These are phyloP conservation scores for Colletes latitarsis DNA, from an alignment of 1,140 invertebrate species.

Conservation along the genomic window DNA sequence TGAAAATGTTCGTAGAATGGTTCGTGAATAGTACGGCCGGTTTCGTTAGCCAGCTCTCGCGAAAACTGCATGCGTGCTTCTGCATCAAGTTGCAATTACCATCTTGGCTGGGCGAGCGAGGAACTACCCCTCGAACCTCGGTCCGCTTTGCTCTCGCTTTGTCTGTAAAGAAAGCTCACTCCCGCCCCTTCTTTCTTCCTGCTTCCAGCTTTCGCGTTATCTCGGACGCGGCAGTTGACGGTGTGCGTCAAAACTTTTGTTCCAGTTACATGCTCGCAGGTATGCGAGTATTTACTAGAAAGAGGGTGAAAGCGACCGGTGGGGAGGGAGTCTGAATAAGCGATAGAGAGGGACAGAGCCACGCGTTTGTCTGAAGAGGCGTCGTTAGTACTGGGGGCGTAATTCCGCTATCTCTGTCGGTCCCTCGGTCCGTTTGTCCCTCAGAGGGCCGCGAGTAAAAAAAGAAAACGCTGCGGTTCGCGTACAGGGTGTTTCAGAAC, in stretches of 20 bases:
- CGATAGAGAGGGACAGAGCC: background rate
- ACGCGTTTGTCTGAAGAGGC: conserved; percentile 53
- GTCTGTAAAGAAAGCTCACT: conserved; percentile 42
- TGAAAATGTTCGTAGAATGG: no score
- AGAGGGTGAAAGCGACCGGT: conserved; percentile 20
- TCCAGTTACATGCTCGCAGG: conserved; percentile 40
- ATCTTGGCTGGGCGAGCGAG: background rate
- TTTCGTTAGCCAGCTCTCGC: conserved; percentile 6
- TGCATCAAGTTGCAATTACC: conserved; percentile 47
- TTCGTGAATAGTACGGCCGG: background rate
- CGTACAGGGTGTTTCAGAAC: background rate
- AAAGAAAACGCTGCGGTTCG: background rate
- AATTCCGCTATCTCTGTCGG: conserved; percentile 56
- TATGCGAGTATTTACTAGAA: conserved; percentile 36
- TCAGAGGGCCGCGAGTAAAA: background rate
- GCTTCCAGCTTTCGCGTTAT: conserved; percentile 44
- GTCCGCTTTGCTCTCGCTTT: conserved; percentile 16
- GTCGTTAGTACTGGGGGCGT: conserved; percentile 47
- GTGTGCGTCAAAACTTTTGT: conserved; percentile 60
- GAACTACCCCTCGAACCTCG: background rate
- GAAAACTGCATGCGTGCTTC: background rate
- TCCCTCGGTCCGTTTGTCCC: conserved; percentile 35
- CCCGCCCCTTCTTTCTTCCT: background rate
- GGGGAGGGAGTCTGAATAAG: conserved; percentile 5
- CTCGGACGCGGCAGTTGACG: conserved; percentile 40